A percentile compares a stretch with the other conserved stretches of the same genome.
phyloP scores from a whole-genome alignment of 2,888 invertebrate genomes.

The Cantharis nigra region DNA sequence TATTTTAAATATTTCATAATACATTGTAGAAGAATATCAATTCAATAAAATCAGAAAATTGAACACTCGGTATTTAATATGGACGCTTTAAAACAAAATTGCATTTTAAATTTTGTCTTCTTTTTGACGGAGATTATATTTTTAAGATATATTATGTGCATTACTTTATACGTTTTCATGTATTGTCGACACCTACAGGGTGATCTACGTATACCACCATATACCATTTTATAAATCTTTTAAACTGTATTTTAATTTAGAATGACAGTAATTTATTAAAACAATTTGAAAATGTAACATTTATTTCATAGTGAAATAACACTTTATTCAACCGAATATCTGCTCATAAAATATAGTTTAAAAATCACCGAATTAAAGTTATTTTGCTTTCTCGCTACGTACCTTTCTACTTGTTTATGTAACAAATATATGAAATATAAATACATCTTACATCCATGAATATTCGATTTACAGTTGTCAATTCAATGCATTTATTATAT shows the following conservation, averaged over 20 bases:
- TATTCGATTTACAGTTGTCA: slow-evolving; percentile 21
- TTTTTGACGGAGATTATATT: background rate
- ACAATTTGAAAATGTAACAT: background rate
- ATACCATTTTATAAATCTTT: background rate
- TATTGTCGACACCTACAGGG: background rate
- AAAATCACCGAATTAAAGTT: background rate
- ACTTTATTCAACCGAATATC: background rate
- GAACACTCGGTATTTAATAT: background rate
- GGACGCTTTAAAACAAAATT: background rate
- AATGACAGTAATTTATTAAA: background rate
- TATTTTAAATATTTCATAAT: no score
- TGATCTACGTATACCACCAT: background rate
- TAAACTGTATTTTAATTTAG: background rate
- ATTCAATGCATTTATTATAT: slow-evolving; percentile 27
- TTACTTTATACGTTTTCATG: background rate
- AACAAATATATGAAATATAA: slow-evolving; percentile 13
- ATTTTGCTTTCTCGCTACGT: background rate
- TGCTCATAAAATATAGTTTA: background rate
- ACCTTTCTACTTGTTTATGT: slow-evolving; percentile 3
- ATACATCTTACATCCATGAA: slow-evolving; percentile 11
- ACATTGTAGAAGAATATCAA: background rate
- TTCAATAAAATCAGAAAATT: background rate
- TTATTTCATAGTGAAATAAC: background rate
- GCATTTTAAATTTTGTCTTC: background rate
- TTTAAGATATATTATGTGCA: background rate